Base-by-base conservation (phyloP, 2,113 vertebrate species). In the Machaerirhynchus nigripectus region DNA sequence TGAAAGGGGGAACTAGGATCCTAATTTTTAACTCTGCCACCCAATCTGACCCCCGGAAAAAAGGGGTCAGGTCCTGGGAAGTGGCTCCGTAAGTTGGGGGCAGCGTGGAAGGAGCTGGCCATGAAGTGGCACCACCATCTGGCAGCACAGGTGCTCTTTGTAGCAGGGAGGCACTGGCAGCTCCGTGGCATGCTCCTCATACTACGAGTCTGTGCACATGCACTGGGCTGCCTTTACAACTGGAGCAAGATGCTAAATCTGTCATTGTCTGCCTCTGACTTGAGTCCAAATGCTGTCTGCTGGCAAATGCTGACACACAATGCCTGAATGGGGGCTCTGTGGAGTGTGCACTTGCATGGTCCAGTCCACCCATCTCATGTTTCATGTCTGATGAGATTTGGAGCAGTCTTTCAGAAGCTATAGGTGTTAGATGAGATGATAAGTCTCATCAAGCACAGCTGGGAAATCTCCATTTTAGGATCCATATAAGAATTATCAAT, bases 301-400 rank as follows among this genome's bases (percentile, higher is more conserved):
- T 65, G 93, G 97, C 97, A 97, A 98, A 92, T 97, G 95, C 95
- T 97, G 97, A 98, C 89, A 98, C 67, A 39, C 31, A 94, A 98
- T 88, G 95, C 97, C 97, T 98, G 95, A 98, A 98, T 96, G 68
- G 90, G 84, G 76, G 75, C 90, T 97, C 97, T 97, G 87, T 97
- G 84, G 80, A 96, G 80, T 21, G 30, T 64, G 49, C 84, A 86
- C 91, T 97, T 97, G 95, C 92, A 89, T 47, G 23, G 87, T 71
- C 91, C 95, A 77, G 91, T 94, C 94, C 95, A 96, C 91, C 77
- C 87, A 73, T 93, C 96, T 98, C 93, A 15, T 71, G 85, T 98
- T 97, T 98, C 98, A 93, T 27, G 24, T 71, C 81, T 71, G 84
- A 93, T 87, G 85, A 84, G 93, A 95, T 89, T 85, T 91, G 64